A percentile compares a stretch with the other conserved stretches of the same genome.
phyloP scores from a whole-genome alignment of 2,888 invertebrate species.

The Polymixis lichenea region DNA sequence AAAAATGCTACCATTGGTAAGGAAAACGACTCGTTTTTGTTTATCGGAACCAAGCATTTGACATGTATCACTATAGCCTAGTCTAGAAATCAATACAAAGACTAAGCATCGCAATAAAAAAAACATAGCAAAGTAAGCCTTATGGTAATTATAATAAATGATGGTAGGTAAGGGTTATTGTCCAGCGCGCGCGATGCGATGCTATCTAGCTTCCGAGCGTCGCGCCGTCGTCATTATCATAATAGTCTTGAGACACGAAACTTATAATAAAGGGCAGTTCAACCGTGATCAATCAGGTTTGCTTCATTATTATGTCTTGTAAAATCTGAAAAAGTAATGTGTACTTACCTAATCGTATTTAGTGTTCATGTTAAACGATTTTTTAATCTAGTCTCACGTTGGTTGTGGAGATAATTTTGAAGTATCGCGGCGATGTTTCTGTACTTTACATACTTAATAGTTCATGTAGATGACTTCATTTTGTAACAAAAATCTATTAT shows the following conservation, averaged over 20 bases:
- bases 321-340: conserved; percentile 49
- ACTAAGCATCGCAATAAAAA: conserved; percentile 42
- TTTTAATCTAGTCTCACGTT: not conserved
- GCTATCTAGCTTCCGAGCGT: conserved; percentile 87
- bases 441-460: not conserved
- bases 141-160: conserved; percentile 87
- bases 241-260: conserved; percentile 87
- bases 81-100: conserved; percentile 28
- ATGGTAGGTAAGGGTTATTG: conserved; percentile 87
- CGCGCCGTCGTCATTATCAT: conserved; percentile 87
- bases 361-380: not conserved
- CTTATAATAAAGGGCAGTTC: conserved; percentile 79
- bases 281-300: conserved; percentile 82
- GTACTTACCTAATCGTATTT: conserved; percentile 12
- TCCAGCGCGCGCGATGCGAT: conserved; percentile 89
- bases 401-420: not conserved
- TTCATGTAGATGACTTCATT: not conserved
- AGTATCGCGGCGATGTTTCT: not conserved
- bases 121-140: conserved; percentile 73
- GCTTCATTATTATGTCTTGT: conserved; percentile 79
- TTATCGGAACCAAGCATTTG: no score
- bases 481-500: not conserved
- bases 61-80: no score
- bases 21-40: no score
- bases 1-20: no score